Percentiles rank a stretch among this genome's conserved stretches.
Evolutionary conservation across 2,113 vertebrate species (phyloP).

Genomic region (Etheostoma spectabile): DNA sequence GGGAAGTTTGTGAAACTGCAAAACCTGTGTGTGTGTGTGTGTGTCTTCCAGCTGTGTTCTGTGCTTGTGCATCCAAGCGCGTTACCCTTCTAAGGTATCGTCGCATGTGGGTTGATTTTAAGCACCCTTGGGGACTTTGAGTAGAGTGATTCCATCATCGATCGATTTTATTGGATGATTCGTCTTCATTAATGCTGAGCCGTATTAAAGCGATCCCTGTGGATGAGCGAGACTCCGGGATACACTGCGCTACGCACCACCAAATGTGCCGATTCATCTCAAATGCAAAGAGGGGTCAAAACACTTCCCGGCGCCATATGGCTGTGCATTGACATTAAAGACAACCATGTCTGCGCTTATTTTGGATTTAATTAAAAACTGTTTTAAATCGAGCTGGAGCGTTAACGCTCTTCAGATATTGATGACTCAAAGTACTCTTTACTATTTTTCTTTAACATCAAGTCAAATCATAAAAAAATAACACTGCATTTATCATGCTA

Average conservation of each 20-base stretch:
- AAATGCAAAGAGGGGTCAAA: conserved; percentile 58
- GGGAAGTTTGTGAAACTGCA: conserved; percentile 17
- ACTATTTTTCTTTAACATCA: conserved; percentile 17
- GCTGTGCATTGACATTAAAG: conserved; percentile 31
- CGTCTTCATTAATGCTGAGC: conserved; percentile 80
- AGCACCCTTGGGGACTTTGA: conserved; percentile 9
- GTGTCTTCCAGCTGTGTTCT: background rate
- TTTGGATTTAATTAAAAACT: conserved; percentile 18
- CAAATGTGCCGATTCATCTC: conserved; percentile 60
- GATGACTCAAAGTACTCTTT: background rate
- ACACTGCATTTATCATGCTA: background rate
- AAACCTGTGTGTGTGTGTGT: background rate
- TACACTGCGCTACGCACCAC: background rate
- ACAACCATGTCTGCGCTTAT: conserved; percentile 12
- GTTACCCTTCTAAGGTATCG: background rate
- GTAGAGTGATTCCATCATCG: conserved; percentile 72
- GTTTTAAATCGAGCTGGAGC: conserved; percentile 13
- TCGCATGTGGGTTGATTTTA: background rate
- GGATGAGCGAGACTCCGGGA: conserved; percentile 36
- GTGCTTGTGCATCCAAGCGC: background rate
- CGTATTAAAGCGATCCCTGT: conserved; percentile 64
- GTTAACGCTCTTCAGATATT: conserved; percentile 5
- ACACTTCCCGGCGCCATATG: conserved; percentile 40
- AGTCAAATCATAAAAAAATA: background rate
- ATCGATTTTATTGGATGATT: conserved; percentile 79